Percentiles rank a stretch among this genome's conserved stretches.
These are phyloP conservation scores for Maconellicoccus hirsutus DNA, from an alignment of 1,140 invertebrate species.

Conservation along the genomic window DNA sequence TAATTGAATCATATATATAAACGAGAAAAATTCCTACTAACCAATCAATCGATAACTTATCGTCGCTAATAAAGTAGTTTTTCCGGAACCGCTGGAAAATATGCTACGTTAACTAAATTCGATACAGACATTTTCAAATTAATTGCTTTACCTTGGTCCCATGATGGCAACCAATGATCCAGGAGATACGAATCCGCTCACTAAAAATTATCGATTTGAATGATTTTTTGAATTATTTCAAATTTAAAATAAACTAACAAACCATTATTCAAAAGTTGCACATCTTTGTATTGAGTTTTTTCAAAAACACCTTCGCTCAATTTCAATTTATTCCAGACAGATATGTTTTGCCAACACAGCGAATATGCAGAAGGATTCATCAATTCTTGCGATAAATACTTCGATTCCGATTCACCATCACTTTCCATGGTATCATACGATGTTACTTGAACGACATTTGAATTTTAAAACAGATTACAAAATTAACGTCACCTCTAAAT, in stretches of 20 bases:
- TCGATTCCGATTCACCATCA: background rate
- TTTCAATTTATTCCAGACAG: background rate
- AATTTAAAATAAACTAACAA: background rate
- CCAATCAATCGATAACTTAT: slow-evolving; percentile 52
- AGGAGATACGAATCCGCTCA: slow-evolving; percentile 35
- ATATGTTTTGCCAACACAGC: background rate
- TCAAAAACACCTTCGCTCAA: background rate
- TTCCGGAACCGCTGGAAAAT: slow-evolving; percentile 51
- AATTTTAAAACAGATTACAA: too few relatives aligned
- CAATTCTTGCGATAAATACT: background rate
- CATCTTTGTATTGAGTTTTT: background rate
- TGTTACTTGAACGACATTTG: background rate
- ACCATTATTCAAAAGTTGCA: background rate
- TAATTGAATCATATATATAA: background rate
- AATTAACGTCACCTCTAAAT: too few relatives aligned
- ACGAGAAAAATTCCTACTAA: slow-evolving; percentile 23
- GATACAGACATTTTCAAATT: background rate
- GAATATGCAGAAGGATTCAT: background rate
- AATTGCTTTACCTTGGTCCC: slow-evolving; percentile 37
- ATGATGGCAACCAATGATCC: slow-evolving; percentile 37
- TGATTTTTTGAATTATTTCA: background rate
- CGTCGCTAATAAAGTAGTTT: slow-evolving; percentile 55
- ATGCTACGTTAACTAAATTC: slow-evolving; percentile 12
- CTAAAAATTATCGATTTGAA: slow-evolving; percentile 29
- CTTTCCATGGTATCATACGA: background rate